Evolutionary conservation across 1,140 invertebrate genomes (phyloP), one percentile per base, ranked within the genome.

Genomic region (Cyclina sinensis): DNA sequence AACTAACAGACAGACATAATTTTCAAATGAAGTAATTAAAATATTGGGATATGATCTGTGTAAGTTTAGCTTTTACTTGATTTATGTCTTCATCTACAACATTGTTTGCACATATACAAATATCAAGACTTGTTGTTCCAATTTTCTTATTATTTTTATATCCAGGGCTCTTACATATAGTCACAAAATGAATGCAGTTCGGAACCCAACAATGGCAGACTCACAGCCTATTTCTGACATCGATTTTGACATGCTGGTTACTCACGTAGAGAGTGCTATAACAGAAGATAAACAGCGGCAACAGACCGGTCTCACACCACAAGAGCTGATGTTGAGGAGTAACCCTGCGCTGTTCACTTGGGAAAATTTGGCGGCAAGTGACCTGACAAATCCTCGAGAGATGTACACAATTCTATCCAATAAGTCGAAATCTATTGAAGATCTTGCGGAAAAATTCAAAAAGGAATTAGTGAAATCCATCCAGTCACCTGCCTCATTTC

Each of bases 381-480:
- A 88, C 27, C 37, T 88, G 32, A 80, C 86, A 39, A 88, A 88
- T 82, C 86, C 86, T 35, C 39, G 86, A 39, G 86, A 88, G 27
- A 48, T 88, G 46, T 88, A 88, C 30, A 88, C 18, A 18, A 73
- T 88, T 51, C 46, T 88, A 7, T 88, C 86, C 12, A 74, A 88
- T 48, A 81, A 74, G 46, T 35, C 76, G 11, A 88, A 88, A 82
- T 88, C 86, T 2, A 81, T 73, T 24, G 86, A 88, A 74, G 86
- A 88, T 74, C 27, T 88, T 35, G 78, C 43, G 24, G 68, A 65
- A n/a, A 73, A 57, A 30, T 57, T 88, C 27, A 88, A 88, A 48
- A 74, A 88, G 43, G 86, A 88, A 59, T 59, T 88, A 27, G 74
- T 78, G 11, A 81, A 59, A 81, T 65, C 78, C 24, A 24, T 73